A percentile compares a stretch with the other conserved stretches of the same genome.
phyloP scores from a whole-genome alignment of 2,888 invertebrate species.

The Thymelicus acteon region DNA sequence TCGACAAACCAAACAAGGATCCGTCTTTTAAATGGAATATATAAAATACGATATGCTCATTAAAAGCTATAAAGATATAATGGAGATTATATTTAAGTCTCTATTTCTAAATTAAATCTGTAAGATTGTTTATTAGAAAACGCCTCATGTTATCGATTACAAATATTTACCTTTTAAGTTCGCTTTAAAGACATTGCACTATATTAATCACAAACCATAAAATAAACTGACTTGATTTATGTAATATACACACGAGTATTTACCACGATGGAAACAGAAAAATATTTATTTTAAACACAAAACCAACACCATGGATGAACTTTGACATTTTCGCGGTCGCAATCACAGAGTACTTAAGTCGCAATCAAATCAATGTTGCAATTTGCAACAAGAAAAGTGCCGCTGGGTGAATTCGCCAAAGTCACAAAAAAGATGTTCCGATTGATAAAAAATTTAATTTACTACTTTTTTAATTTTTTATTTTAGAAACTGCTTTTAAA shows the following conservation, averaged over 20 bases:
- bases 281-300: slow-evolving; percentile 45
- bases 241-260: slow-evolving; percentile 1
- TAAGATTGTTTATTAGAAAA: not conserved
- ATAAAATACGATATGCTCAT: too few species aligned
- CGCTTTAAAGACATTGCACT: slow-evolving; percentile 7
- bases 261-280: slow-evolving; percentile 20
- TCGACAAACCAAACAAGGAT: too few species aligned
- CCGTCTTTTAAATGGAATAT: too few species aligned
- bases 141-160: not conserved
- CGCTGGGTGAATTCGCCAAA: too few species aligned
- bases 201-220: not conserved
- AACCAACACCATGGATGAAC: slow-evolving; percentile 64
- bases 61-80: too few species aligned
- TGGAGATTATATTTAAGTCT: not conserved
- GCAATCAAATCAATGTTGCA: slow-evolving; percentile 54
- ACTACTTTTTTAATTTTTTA: too few species aligned
- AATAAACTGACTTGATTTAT: not conserved
- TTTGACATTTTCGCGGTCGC: slow-evolving; percentile 75
- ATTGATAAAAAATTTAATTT: too few species aligned
- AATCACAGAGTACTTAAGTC: slow-evolving; percentile 53
- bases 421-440: too few species aligned
- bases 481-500: too few species aligned
- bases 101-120: slow-evolving; percentile 11
- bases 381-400: not conserved
- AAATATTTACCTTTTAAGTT: slow-evolving; percentile 8